phyloP scores from a whole-genome alignment of 1,140 invertebrate genomes.

The Acromyrmex echinatior region DNA sequence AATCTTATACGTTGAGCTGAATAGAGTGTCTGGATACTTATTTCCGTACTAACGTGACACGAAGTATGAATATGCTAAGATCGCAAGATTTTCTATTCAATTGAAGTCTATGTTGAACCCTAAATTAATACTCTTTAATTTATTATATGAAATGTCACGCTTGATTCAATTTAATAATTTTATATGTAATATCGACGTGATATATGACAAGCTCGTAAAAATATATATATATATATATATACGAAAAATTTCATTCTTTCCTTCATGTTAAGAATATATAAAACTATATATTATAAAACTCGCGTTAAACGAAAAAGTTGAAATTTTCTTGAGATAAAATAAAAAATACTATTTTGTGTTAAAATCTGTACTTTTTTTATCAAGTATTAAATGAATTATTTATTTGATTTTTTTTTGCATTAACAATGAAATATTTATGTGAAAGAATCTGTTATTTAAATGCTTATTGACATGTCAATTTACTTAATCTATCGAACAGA shows the following conservation, averaged over 20 bases:
- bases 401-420: background rate
- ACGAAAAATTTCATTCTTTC: background rate
- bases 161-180: constrained; percentile 15
- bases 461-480: background rate
- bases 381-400: constrained; percentile 11
- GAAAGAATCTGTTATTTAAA: background rate
- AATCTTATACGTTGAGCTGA: constrained; percentile 39
- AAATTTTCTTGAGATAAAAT: constrained; percentile 4
- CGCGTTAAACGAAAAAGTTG: constrained; percentile 6
- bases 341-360: constrained; percentile 20
- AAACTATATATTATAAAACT: constrained; percentile 26
- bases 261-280: background rate
- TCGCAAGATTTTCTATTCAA: background rate
- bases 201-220: background rate
- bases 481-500: constrained; percentile 20
- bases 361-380: background rate
- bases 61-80: constrained; percentile 27
- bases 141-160: background rate
- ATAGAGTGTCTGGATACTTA: constrained; percentile 22
- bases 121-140: constrained; percentile 3
- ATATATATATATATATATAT: background rate
- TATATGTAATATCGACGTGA: background rate
- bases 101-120: background rate
- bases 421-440: background rate
- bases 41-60: background rate